Evolutionary conservation across 2,888 invertebrate species (phyloP).

Genomic region (Perizoma flavofasciatum): DNA sequence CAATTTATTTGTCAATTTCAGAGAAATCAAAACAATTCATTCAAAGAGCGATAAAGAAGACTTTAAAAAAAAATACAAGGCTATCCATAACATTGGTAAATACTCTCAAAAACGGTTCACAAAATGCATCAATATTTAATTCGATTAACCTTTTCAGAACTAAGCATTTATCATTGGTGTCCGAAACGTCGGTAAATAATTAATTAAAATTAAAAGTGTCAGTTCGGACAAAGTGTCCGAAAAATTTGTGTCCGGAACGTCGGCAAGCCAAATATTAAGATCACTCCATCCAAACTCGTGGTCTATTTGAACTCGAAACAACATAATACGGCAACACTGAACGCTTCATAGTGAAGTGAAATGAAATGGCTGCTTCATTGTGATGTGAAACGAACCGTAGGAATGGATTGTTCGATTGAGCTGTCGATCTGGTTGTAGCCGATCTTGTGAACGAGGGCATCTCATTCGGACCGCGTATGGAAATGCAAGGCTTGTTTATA

Average conservation of each 20-base stretch:
- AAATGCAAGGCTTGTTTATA: slow-evolving; percentile 25
- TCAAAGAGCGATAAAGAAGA: too few relatives aligned
- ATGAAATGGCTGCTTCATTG: slow-evolving; percentile 57
- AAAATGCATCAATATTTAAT: slow-evolving; percentile 1
- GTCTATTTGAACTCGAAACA: slow-evolving; percentile 62
- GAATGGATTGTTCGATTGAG: slow-evolving; percentile 71
- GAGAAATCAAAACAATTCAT: too few relatives aligned
- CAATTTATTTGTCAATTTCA: too few relatives aligned
- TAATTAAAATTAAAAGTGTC: too few relatives aligned
- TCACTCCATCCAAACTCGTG: slow-evolving; percentile 45
- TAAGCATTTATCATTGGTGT: too few relatives aligned
- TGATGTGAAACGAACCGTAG: slow-evolving; percentile 56
- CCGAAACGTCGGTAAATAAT: too few relatives aligned
- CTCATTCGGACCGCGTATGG: slow-evolving; percentile 43
- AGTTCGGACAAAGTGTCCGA: too few relatives aligned
- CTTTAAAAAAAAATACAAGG: too few relatives aligned
- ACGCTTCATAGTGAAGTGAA: slow-evolving; percentile 62
- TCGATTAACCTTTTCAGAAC: neutral
- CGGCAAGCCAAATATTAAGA: too few relatives aligned
- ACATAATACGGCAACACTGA: slow-evolving; percentile 56
- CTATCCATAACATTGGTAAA: too few relatives aligned
- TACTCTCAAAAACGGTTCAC: neutral
- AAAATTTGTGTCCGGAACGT: too few relatives aligned
- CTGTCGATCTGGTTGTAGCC: slow-evolving; percentile 64
- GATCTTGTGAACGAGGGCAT: slow-evolving; percentile 49